Conservation (phyloP, 2,888 invertebrate species). For the Mesodorylaimus sp. region DNA sequence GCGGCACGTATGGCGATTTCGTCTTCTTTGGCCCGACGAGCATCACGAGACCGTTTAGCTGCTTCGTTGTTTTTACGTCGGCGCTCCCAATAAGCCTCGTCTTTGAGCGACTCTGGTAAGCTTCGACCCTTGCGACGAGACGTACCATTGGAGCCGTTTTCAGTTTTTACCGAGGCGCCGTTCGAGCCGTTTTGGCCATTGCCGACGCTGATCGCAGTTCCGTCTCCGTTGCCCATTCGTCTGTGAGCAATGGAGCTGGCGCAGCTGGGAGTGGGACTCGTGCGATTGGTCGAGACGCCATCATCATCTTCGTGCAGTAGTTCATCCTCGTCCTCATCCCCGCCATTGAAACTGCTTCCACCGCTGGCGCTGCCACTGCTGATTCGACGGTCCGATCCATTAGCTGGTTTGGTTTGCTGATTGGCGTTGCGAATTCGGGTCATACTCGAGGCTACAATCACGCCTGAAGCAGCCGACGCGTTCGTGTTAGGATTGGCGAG, state of each 20-base stretch:
- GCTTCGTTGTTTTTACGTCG: conserved; percentile 80
- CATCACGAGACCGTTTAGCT: conserved; percentile 77
- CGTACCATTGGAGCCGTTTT: background rate
- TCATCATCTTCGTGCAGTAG: background rate
- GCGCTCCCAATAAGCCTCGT: conserved; percentile 68
- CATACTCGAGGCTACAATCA: too few species aligned
- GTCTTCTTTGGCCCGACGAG: conserved; percentile 70
- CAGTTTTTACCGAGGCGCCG: background rate
- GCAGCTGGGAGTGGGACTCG: background rate
- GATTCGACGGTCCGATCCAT: background rate
- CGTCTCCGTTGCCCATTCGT: background rate
- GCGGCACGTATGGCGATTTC: conserved; percentile 72
- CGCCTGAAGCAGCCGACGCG: too few species aligned
- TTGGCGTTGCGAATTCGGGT: too few species aligned
- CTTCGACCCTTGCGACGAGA: conserved; percentile 18
- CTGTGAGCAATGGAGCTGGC: background rate
- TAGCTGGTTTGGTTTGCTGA: too few species aligned
- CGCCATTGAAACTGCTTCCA: background rate
- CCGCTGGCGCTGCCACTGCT: background rate
- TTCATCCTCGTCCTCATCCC: too few species aligned
- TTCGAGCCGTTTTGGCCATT: background rate
- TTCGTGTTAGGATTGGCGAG: too few species aligned
- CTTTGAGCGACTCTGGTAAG: conserved; percentile 39
- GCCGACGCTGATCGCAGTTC: background rate
- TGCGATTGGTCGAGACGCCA: background rate